Evolutionary conservation across 2,888 invertebrate genomes (phyloP).

Genomic region (Eupeodes latifasciatus): DNA sequence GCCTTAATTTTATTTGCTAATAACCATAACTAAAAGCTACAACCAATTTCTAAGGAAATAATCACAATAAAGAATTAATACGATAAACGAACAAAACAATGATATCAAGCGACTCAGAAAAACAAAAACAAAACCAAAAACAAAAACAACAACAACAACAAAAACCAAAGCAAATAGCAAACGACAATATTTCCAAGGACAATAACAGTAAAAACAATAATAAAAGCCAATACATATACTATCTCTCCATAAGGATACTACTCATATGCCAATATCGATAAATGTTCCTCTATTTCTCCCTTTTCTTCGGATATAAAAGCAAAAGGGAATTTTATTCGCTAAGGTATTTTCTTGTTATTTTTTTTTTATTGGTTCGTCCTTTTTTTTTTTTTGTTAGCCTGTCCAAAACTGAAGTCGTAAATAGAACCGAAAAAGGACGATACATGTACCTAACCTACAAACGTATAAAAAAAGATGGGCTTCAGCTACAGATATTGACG

Average conservation of each 20-base stretch:
- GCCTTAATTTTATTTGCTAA: slow-evolving; percentile 33
- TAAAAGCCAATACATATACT: slow-evolving; percentile 53
- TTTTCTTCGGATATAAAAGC: background rate
- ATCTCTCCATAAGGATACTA: slow-evolving; percentile 19
- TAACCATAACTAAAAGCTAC: slow-evolving; percentile 38
- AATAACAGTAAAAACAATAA: slow-evolving; percentile 63
- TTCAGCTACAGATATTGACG: background rate
- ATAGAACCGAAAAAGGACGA: slow-evolving; percentile 30
- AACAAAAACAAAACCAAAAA: background rate
- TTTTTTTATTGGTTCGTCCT: background rate
- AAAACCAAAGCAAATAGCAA: slow-evolving; percentile 8
- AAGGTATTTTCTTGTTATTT: slow-evolving; percentile 9
- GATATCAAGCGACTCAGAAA: slow-evolving; percentile 12
- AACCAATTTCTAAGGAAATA: slow-evolving; percentile 41
- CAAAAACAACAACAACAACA: too few species aligned
- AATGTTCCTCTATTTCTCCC: slow-evolving; percentile 43
- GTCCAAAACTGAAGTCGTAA: slow-evolving; percentile 43
- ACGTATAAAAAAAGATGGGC: background rate
- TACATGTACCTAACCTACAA: background rate
- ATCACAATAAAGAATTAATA: slow-evolving; percentile 59
- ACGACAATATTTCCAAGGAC: slow-evolving; percentile 53
- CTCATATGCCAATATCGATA: slow-evolving; percentile 68
- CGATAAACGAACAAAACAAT: slow-evolving; percentile 23
- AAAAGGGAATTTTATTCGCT: slow-evolving; percentile 34
- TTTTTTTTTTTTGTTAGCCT: background rate